Percentiles rank a stretch among this genome's conserved stretches.
Conservation (phyloP, 92 coral and sea anemone genomes). For the Pocillopora grandis region DNA sequence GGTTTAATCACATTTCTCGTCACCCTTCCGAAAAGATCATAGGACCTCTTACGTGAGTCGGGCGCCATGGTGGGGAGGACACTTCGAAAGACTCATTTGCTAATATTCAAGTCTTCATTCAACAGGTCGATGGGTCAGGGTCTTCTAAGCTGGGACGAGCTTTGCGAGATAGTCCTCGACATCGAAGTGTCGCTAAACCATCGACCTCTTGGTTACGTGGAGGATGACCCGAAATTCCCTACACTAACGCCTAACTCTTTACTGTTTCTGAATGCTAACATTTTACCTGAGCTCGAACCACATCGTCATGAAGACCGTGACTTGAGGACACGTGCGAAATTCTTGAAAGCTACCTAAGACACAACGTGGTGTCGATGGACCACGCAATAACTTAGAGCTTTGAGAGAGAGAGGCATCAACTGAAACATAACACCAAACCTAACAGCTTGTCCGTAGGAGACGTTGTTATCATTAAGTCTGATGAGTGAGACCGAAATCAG, state of each 20-base stretch:
- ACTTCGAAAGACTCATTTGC: slow-evolving; percentile 54
- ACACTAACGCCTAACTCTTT: slow-evolving; percentile 54
- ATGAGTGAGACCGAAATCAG: slow-evolving; percentile 35
- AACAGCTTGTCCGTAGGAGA: slow-evolving; percentile 7
- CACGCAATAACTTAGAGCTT: slow-evolving; percentile 48
- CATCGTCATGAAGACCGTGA: slow-evolving; percentile 38
- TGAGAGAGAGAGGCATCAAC: slow-evolving; percentile 44
- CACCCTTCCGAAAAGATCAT: slow-evolving; percentile 33
- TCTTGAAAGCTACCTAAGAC: slow-evolving; percentile 44
- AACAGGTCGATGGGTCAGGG: slow-evolving; percentile 39
- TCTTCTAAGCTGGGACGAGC: slow-evolving; percentile 32
- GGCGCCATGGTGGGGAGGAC: slow-evolving; percentile 57
- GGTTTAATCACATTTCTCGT: slow-evolving; percentile 40
- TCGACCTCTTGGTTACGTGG: slow-evolving; percentile 50
- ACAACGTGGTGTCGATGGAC: slow-evolving; percentile 61
- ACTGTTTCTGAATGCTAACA: slow-evolving; percentile 48
- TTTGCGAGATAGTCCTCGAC: slow-evolving; percentile 50
- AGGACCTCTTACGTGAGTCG: slow-evolving; percentile 40
- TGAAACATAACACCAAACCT: slow-evolving; percentile 22
- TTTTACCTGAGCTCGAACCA: slow-evolving; percentile 39
- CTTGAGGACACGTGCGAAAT: slow-evolving; percentile 53
- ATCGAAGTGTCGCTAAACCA: slow-evolving; percentile 44
- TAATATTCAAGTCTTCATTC: slow-evolving; percentile 41
- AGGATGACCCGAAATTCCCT: slow-evolving; percentile 49
- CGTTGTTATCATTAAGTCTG: slow-evolving; percentile 35